Evolutionary conservation across 2,888 invertebrate species (phyloP).

Genomic region (Perdita meconis): DNA sequence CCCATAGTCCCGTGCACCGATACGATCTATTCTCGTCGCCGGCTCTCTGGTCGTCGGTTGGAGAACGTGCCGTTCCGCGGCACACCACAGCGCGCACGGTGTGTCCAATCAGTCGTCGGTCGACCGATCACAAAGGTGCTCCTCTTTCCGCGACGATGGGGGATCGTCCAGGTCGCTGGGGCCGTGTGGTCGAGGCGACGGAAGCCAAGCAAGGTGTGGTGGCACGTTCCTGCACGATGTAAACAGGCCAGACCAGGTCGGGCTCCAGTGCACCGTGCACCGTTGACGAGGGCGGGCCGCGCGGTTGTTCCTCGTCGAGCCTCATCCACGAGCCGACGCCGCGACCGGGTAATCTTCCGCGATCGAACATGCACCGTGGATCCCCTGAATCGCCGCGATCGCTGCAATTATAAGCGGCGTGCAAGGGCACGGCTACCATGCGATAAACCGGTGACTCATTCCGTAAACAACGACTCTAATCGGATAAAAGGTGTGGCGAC

Average conservation of each 20-base stretch:
- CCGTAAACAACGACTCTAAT: neutral
- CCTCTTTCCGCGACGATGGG: slow-evolving; percentile 45
- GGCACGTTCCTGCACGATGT: slow-evolving; percentile 67
- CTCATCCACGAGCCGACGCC: slow-evolving; percentile 32
- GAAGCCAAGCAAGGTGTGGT: slow-evolving; percentile 74
- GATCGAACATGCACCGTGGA: neutral
- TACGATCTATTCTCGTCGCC: slow-evolving; percentile 55
- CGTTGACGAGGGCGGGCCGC: slow-evolving; percentile 67
- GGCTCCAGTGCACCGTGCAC: slow-evolving; percentile 68
- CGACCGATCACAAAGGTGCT: slow-evolving; percentile 72
- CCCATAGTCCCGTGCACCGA: slow-evolving; percentile 46
- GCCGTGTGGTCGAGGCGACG: slow-evolving; percentile 63
- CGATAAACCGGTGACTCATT: neutral
- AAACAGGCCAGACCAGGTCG: slow-evolving; percentile 68
- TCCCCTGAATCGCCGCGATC: neutral
- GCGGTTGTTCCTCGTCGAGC: too few relatives aligned
- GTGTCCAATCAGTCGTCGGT: slow-evolving; percentile 68
- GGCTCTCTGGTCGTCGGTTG: neutral
- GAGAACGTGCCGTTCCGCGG: neutral
- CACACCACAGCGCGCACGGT: slow-evolving; percentile 45
- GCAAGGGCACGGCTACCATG: neutral
- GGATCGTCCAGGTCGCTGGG: slow-evolving; percentile 57
- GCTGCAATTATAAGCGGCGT: neutral
- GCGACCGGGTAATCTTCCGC: neutral
- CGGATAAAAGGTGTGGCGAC: slow-evolving; percentile 13